Percentiles rank a stretch among this genome's conserved stretches.
phyloP scores from a whole-genome alignment of 1,140 invertebrate genomes.

The Vollenhovia emeryi region DNA sequence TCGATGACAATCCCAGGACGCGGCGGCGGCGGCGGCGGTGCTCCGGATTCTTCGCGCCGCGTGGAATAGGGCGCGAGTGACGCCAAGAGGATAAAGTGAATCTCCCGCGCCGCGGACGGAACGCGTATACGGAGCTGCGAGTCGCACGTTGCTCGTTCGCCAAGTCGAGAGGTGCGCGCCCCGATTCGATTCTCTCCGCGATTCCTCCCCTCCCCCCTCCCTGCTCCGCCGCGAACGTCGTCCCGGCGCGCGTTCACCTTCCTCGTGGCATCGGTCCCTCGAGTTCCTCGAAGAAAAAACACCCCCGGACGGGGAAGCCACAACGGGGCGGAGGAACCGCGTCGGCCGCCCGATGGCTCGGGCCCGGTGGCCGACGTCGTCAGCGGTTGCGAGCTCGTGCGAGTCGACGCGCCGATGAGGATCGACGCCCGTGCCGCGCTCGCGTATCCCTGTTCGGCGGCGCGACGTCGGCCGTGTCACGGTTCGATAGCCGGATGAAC shows the following conservation, averaged over 20 bases:
- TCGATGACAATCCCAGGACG: slow-evolving; percentile 66
- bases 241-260: background rate
- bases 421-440: slow-evolving; percentile 34
- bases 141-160: background rate
- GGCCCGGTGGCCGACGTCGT: slow-evolving; percentile 48
- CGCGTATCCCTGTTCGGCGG: background rate
- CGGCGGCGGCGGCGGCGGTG: background rate
- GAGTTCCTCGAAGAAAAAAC: background rate
- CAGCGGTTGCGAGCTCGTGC: slow-evolving; percentile 59
- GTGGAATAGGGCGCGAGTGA: slow-evolving; percentile 1
- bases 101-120: background rate
- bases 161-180: background rate
- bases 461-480: slow-evolving; percentile 19
- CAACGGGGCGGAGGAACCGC: background rate
- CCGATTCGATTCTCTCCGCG: background rate
- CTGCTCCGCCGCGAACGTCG: no score
- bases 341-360: slow-evolving; percentile 50
- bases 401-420: slow-evolving; percentile 43
- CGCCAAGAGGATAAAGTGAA: background rate
- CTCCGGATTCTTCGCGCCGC: background rate
- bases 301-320: background rate
- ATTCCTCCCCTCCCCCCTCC: no score
- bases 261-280: background rate
- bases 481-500: slow-evolving; percentile 69
- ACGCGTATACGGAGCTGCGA: background rate